Conservation (phyloP, 1,140 invertebrate genomes). For the Orchesella cincta region DNA sequence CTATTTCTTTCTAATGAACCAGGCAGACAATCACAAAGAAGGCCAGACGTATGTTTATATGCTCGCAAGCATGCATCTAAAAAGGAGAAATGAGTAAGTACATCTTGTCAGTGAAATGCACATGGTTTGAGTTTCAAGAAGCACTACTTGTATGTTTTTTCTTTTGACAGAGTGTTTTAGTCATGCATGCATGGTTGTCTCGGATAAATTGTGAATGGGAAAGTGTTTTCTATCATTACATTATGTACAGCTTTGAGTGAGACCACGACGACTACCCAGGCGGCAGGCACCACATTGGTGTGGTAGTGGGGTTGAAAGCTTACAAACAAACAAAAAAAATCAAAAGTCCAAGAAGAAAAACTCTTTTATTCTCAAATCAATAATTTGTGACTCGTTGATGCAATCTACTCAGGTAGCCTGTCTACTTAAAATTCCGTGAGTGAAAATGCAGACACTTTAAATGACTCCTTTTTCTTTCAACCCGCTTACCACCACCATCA, state of each 20-base stretch:
- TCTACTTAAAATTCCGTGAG: slow-evolving; percentile 4
- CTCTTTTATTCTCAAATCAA: not conserved
- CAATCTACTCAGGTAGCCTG: slow-evolving; percentile 2
- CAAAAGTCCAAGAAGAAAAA: not conserved
- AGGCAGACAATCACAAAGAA: not conserved
- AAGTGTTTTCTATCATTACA: slow-evolving; percentile 5
- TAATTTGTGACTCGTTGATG: slow-evolving; percentile 21
- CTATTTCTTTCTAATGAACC: not conserved
- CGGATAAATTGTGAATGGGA: not conserved
- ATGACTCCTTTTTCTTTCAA: slow-evolving; percentile 13
- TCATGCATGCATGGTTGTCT: slow-evolving; percentile 15
- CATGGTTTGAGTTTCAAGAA: not conserved
- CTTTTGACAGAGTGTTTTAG: slow-evolving; percentile 12
- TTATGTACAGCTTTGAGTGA: not conserved
- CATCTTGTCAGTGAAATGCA: not conserved
- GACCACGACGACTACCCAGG: not conserved
- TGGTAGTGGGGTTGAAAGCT: not conserved
- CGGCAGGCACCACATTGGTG: not conserved
- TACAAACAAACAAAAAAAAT: not conserved
- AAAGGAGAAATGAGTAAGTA: not conserved
- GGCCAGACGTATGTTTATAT: not conserved
- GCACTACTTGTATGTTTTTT: not conserved
- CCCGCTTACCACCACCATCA: not conserved
- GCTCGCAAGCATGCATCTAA: not conserved
- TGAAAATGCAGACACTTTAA: slow-evolving; percentile 25